These are phyloP conservation scores for Eriocheir sinensis DNA, from an alignment of 1,140 invertebrate species.

Conservation along the genomic window DNA sequence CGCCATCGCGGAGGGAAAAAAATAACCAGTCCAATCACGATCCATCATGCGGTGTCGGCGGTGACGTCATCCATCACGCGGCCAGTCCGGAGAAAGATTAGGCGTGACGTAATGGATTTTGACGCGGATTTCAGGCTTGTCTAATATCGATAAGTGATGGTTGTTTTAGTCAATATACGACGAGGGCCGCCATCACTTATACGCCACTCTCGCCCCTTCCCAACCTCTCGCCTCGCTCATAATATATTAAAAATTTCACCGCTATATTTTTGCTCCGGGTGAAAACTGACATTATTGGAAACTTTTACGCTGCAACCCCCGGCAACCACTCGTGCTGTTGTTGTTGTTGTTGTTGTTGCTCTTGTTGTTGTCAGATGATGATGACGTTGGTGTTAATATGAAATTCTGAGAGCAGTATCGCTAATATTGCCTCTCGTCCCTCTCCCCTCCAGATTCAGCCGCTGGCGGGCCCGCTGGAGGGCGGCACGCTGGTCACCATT, in stretches of 20 bases:
- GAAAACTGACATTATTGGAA: conserved; percentile 2
- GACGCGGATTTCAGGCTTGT: conserved; percentile 68
- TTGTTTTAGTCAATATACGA: conserved; percentile 69
- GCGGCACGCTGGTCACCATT: conserved; percentile 97
- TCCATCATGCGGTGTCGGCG: conserved; percentile 68
- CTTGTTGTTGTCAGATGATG: neutral
- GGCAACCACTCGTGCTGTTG: neutral
- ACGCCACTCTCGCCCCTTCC: neutral
- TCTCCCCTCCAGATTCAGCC: conserved; percentile 90
- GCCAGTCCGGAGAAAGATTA: conserved; percentile 62
- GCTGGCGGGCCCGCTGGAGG: conserved; percentile 95
- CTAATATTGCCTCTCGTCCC: neutral
- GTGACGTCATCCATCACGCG: conserved; percentile 71
- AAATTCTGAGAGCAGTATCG: neutral
- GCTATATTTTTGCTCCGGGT: neutral
- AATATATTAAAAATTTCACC: neutral
- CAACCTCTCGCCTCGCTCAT: neutral
- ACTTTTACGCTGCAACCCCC: neutral
- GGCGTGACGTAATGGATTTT: conserved; percentile 72
- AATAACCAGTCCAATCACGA: conserved; percentile 70
- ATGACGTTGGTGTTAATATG: neutral
- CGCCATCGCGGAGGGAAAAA: neutral
- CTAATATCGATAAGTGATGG: conserved; percentile 72
- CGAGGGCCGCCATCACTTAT: neutral
- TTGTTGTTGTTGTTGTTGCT: neutral